A percentile compares a stretch with the other conserved stretches of the same genome.
phyloP scores from a whole-genome alignment of 2,797 vertebrate genomes.

The Arnoldichthys spilopterus region DNA sequence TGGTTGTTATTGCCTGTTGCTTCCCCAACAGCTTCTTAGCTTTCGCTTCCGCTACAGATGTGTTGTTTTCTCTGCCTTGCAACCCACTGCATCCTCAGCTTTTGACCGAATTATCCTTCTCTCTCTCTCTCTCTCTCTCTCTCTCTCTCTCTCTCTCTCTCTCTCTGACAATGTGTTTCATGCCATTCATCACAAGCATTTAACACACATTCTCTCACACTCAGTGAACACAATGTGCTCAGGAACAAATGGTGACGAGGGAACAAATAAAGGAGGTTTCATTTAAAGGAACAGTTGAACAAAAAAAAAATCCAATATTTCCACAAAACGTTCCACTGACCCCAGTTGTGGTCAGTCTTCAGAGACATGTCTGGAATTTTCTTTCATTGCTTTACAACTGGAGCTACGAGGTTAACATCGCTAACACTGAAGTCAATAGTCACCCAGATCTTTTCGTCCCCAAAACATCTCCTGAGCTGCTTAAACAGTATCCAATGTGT shows the following conservation, averaged over 20 bases:
- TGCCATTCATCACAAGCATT: not conserved
- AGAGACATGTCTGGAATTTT: too few species aligned
- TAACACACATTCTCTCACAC: constrained; percentile 2
- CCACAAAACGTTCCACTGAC: too few species aligned
- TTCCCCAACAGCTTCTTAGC: not conserved
- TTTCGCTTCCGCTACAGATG: not conserved
- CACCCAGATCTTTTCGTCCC: too few species aligned
- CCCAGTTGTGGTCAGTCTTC: too few species aligned
- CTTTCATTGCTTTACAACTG: too few species aligned
- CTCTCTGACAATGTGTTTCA: not conserved
- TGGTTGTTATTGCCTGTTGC: not conserved
- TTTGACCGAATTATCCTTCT: constrained; percentile 9
- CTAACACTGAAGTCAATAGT: too few species aligned
- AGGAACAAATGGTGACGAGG: too few species aligned
- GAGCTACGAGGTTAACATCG: too few species aligned
- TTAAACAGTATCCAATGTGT: too few species aligned
- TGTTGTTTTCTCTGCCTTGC: not conserved
- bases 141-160: not conserved
- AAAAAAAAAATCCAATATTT: too few species aligned
- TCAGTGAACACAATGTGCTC: constrained; percentile 18
- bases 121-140: not conserved
- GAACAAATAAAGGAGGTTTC: constrained; percentile 25
- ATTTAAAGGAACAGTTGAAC: too few species aligned
- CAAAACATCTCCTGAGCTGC: too few species aligned
- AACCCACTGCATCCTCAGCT: not conserved